Conservation (phyloP, 1,140 invertebrate genomes). For the Cydia strobilella region DNA sequence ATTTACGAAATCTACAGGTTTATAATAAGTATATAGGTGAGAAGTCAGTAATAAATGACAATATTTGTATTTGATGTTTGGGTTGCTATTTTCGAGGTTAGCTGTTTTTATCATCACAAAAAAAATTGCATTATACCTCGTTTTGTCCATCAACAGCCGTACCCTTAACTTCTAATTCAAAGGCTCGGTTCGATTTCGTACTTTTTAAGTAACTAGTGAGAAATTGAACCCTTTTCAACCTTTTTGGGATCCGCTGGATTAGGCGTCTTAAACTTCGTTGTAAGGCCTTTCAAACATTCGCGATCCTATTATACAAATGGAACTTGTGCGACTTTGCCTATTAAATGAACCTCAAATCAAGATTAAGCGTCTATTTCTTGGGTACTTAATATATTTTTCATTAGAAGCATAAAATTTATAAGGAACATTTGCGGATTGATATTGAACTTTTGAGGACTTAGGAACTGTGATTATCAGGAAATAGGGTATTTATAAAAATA, state of each 20-base stretch:
- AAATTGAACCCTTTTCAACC: conserved; percentile 23
- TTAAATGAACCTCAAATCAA: not conserved
- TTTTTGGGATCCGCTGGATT: conserved; percentile 8
- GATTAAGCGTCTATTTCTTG: not conserved
- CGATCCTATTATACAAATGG: conserved; percentile 10
- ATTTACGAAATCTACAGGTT: not conserved
- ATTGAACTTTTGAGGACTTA: not conserved
- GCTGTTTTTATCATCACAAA: no score
- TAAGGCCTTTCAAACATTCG: not conserved
- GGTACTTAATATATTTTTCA: conserved; percentile 10
- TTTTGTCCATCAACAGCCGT: not conserved
- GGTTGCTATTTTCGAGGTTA: no score
- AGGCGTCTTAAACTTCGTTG: conserved; percentile 10
- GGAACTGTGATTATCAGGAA: no score
- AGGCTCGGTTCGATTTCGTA: conserved; percentile 7
- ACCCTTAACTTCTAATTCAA: not conserved
- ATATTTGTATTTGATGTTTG: no score
- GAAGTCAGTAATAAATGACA: not conserved
- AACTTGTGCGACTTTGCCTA: not conserved
- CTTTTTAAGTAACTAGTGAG: conserved; percentile 22
- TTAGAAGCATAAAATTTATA: not conserved
- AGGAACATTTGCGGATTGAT: not conserved
- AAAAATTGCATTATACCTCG: not conserved
- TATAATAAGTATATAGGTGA: not conserved
- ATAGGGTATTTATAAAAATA: no score